phyloP scores from a whole-genome alignment of 2,113 vertebrate species.

The Corythaeola cristata region DNA sequence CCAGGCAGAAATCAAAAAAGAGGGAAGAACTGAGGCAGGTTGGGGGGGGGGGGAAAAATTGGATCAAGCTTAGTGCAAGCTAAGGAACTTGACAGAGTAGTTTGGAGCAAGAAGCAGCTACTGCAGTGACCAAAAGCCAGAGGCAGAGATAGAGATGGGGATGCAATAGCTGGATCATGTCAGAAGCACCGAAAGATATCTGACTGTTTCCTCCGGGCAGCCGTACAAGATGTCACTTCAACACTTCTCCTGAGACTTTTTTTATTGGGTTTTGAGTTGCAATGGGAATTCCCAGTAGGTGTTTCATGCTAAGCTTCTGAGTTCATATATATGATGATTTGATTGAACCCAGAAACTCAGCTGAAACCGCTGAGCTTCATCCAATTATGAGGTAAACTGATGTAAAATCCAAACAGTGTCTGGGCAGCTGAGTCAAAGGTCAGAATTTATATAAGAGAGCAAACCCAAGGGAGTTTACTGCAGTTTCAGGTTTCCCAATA shows the following conservation, averaged over 20 bases:
- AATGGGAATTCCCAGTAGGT: not conserved
- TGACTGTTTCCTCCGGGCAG: not conserved
- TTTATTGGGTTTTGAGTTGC: not conserved
- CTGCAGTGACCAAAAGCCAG: not conserved
- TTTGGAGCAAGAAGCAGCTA: not conserved
- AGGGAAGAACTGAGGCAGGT: not conserved
- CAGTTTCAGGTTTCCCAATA: not conserved
- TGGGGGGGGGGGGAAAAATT: not conserved
- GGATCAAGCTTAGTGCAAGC: not conserved
- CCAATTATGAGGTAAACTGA: not conserved
- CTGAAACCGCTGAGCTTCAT: slow-evolving; percentile 8
- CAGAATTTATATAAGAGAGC: not conserved
- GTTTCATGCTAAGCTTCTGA: not conserved
- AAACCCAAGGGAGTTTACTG: not conserved
- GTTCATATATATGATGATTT: not conserved
- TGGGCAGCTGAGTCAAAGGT: not conserved
- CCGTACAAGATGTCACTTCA: not conserved
- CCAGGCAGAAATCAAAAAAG: not conserved
- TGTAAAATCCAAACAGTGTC: not conserved
- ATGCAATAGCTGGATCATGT: not conserved
- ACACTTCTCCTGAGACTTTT: not conserved
- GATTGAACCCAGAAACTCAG: not conserved
- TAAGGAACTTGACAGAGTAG: not conserved
- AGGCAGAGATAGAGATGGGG: not conserved
- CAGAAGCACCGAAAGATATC: not conserved